Percentiles rank a stretch among this genome's conserved stretches.
Conservation (phyloP, 2,888 invertebrate species). For the Dryobotodes eremita region DNA sequence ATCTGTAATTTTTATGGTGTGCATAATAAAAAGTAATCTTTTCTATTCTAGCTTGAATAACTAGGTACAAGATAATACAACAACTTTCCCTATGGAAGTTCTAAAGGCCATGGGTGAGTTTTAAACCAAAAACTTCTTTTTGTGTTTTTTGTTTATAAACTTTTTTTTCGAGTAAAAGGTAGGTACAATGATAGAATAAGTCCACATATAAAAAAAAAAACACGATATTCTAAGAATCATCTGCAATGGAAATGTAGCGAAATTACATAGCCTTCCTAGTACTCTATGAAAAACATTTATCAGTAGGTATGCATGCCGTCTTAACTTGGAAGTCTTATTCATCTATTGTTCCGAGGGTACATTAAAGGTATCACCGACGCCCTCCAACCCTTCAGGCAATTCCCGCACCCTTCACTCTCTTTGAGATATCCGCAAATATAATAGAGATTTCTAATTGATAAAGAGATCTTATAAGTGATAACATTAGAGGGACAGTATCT, state of each 20-base stretch:
- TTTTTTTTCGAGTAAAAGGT: no score
- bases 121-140: neutral
- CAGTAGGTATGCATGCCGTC: neutral
- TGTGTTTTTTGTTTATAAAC: no score
- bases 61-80: neutral
- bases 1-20: neutral
- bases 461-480: conserved; percentile 56
- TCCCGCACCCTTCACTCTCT: conserved; percentile 51
- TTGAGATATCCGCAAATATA: conserved; percentile 55
- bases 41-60: neutral
- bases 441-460: conserved; percentile 62
- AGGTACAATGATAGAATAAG: neutral
- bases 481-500: conserved; percentile 24
- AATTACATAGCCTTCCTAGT: neutral
- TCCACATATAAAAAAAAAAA: neutral
- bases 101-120: neutral
- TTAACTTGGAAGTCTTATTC: conserved; percentile 13
- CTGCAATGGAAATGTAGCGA: neutral
- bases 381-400: conserved; percentile 46
- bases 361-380: conserved; percentile 52
- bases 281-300: conserved; percentile 10
- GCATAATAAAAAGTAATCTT: neutral
- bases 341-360: conserved; percentile 38
- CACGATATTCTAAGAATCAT: neutral
- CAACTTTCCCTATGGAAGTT: neutral